These are phyloP conservation scores for Polydrusus cervinus DNA, from an alignment of 2,888 invertebrate species.

Conservation along the genomic window DNA sequence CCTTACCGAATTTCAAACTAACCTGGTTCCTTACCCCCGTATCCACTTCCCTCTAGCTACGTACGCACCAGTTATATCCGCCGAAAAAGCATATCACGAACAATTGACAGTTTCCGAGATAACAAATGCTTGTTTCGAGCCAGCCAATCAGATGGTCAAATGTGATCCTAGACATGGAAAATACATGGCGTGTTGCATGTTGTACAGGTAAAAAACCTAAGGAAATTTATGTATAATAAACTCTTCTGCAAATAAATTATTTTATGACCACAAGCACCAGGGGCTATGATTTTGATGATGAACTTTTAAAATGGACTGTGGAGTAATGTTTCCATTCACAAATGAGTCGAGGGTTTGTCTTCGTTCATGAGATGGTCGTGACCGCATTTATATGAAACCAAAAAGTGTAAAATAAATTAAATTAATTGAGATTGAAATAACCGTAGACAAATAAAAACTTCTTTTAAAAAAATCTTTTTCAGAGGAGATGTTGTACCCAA, in stretches of 20 bases:
- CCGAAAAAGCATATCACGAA: conserved; percentile 95
- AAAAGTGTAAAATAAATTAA: not conserved
- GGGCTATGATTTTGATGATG: no score
- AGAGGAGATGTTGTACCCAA: conserved; percentile 72
- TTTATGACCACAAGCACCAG: no score
- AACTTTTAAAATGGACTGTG: no score
- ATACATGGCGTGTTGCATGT: conserved; percentile 96
- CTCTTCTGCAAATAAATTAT: no score
- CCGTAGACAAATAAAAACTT: no score
- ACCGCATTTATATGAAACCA: no score
- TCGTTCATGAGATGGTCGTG: no score
- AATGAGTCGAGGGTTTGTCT: no score
- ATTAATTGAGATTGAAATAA: not conserved
- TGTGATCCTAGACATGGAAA: conserved; percentile 93
- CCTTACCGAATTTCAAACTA: conserved; percentile 95
- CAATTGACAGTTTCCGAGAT: conserved; percentile 93
- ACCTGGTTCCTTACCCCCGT: conserved; percentile 94
- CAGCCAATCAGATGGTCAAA: conserved; percentile 94
- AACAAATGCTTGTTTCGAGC: conserved; percentile 96
- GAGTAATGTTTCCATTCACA: no score
- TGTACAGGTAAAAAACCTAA: conserved; percentile 77
- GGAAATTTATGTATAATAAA: not conserved
- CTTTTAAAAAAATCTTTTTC: conserved; percentile 9
- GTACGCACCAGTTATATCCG: conserved; percentile 93
- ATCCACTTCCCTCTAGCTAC: conserved; percentile 96